Evolutionary conservation across 2,113 vertebrate genomes (phyloP), one percentile per base, ranked within the genome.

Genomic region (Petaurus breviceps): DNA sequence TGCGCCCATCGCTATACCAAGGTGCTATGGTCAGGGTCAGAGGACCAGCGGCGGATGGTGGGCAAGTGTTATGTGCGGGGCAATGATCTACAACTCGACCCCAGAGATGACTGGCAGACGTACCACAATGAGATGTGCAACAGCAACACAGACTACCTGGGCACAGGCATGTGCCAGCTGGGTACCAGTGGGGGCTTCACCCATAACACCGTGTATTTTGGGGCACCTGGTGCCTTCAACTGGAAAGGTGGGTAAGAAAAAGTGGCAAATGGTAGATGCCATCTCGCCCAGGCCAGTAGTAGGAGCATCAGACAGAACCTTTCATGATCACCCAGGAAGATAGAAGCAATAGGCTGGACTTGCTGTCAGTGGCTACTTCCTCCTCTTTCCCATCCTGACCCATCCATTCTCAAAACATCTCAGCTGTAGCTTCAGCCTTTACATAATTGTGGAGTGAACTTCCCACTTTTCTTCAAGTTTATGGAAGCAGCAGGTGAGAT

Each of bases 1-100:
- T 99, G 99, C 2, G 99, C 99, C 16, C 99, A 99, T 96, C 99
- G 99, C 28, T 99, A 99, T 93, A 99, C 99, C 53, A 99, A 98
- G 96, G 98, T 99, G 95, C 97, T 99, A 94, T 97, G 97, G 94
- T 98, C 99, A 0, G 99, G 98, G 28, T 19, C 51, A 0, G 99
- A 99, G 93, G 99, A 99, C 28, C 99, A 99, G 98, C 96, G 98
- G 43, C 98, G 98, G 77, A 99, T 99, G 99, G 98, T 99, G 9
- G 99, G 99, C 53, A 99, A 99, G 91, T 99, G 99, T 97, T 99
- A 98, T 0, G 99, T 99, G 93, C 98, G 99, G 37, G 98, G 99
- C 68, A 99, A 99, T 0, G 98, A 99, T 98, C 98, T 99, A 10
- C 96, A 95, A 25, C 99, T 97, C 25, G 98, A 99, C 97, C 2